Evolutionary conservation across 2,888 invertebrate genomes (phyloP), one percentile per base, ranked within the genome.

Genomic region (Chorisops tibialis): DNA sequence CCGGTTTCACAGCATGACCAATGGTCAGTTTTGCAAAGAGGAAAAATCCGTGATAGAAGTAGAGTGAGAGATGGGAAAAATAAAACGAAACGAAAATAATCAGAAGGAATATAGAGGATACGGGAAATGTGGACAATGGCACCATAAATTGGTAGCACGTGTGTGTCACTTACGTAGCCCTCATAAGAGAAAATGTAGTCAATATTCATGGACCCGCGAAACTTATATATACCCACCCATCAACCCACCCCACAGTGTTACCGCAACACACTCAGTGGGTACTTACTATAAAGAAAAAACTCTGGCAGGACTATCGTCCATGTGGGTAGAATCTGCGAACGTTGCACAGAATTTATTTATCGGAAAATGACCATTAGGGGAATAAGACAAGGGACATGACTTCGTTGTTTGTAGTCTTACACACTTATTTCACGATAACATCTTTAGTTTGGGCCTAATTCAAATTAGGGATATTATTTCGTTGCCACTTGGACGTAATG

Each of bases 71-170:
- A 18, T 47, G 19, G n/a, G 21, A 21, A n/a, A 18, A 47, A n/a
- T 6, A 47, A 19, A 47, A 21, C 11, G 19, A 14, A 47, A 47
- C 9, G 22, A 47, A 21, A 47, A 12, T 47, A 12, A 18, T n/a
- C 39, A 39, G 39, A 39, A 39, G 39, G 16, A 16, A 39, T 3
- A 22, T 22, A 3, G 47, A 21, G 22, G 21, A 47, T 43, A 22
- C 21, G 24, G 39, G 39, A 41, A 30, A 30, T 30, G 30, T 30
- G 9, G 52, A 39, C 39, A 54, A 54, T 41, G 21, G 52, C 21
- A 14, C 14, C 52, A 56, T 56, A 56, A 56, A 56, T 56, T 56
- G 56, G 56, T 18, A 45, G 56, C 56, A 56, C 56, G 56, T 56
- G 56, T 56, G 14, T 30, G 30, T 56, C 47, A 18, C 11, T 54